Evolutionary conservation across 2,797 vertebrate genomes (phyloP).

Genomic region (Martes flavigula): DNA sequence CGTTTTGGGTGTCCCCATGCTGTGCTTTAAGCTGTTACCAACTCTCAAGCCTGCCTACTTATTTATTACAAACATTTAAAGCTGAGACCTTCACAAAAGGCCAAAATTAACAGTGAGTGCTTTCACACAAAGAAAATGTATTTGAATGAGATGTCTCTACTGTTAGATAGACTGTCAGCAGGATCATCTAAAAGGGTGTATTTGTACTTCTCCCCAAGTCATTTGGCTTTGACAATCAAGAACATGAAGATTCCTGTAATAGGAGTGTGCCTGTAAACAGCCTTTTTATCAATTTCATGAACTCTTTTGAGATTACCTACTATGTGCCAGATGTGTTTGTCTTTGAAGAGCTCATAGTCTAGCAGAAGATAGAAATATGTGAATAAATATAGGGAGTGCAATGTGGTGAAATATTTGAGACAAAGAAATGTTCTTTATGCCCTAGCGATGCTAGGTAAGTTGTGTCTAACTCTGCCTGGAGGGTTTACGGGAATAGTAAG

Average conservation of each 20-base stretch:
- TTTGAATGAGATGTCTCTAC: slow-evolving; percentile 30
- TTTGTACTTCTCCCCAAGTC: neutral
- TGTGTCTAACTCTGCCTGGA: neutral
- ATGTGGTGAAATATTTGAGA: neutral
- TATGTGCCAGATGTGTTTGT: neutral
- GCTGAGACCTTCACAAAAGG: slow-evolving; percentile 63
- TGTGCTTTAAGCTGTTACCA: slow-evolving; percentile 66
- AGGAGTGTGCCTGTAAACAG: neutral
- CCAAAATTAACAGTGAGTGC: slow-evolving; percentile 55
- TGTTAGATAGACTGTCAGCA: neutral
- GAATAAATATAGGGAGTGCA: neutral
- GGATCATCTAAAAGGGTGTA: slow-evolving; percentile 18
- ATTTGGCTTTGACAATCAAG: slow-evolving; percentile 1
- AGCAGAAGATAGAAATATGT: neutral
- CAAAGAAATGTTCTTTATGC: neutral
- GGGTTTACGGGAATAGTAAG: neutral
- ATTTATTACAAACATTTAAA: slow-evolving; percentile 73
- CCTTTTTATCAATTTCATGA: neutral
- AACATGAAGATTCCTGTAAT: neutral
- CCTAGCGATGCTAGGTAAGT: neutral
- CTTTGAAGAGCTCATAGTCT: neutral
- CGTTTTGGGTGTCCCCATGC: neutral
- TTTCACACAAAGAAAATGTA: slow-evolving; percentile 55
- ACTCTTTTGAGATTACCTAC: neutral
- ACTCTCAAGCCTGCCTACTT: slow-evolving; percentile 54